Evolutionary conservation across 2,888 invertebrate species (phyloP), one percentile per base, ranked within the genome.

Genomic region (Dexiosoma caninum): DNA sequence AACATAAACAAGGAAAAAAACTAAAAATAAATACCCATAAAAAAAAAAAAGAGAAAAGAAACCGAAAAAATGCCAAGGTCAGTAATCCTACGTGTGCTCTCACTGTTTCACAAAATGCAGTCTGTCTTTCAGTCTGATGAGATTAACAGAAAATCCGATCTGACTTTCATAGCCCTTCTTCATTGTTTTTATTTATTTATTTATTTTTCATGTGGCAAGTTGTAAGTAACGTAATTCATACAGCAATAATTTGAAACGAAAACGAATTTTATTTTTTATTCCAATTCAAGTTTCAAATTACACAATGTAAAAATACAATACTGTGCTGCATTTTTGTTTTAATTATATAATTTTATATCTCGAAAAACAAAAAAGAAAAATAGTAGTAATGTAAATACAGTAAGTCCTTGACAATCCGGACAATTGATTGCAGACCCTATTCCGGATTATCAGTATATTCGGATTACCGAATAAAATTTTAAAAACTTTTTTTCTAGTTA

Each of bases 1-100:
- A 40, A 75, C 71, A 60, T 59, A 66, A 71, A 71, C 53, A 76
- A 60, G 5, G 72, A 78, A 32, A 69, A 62, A n/a, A 62, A 46
- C 35, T 19, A 10, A 59, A 78, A 78, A 62, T 69, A n/a, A n/a
- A n/a, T n/a, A n/a, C n/a, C n/a, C n/a, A n/a, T 57, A 35, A 57
- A 1, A 70, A 35, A 21, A 44, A 27, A 32, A 57, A 64, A 71
- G 42, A 67, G 9, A 49, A 27, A 59, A 53, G 60, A 60, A 69
- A 74, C 32, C 10, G 6, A 79, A 79, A 75, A 79, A 66, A 71
- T 55, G 16, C 80, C 80, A 80, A 80, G 80, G 80, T 80, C 80
- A 80, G 71, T 67, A 80, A 80, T 76, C 60, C 66, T 76, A 66
- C 80, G 71, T 76, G 75, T 60, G 67, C 66, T 67, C 10, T n/a